Conservation (phyloP, 1,140 invertebrate genomes). For the Drosophila rufa region DNA sequence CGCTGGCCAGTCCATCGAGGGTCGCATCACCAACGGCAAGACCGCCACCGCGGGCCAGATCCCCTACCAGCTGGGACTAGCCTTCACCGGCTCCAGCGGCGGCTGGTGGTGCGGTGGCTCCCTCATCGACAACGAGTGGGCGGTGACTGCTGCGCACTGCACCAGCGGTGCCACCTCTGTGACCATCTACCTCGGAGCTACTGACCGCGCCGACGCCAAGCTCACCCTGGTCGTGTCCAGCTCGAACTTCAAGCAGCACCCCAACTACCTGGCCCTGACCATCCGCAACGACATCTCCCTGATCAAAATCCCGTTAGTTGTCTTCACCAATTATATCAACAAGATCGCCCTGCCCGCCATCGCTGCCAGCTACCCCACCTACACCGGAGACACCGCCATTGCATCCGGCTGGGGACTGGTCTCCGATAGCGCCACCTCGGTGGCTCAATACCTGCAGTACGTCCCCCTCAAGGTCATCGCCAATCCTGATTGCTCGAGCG, state of each 20-base stretch:
- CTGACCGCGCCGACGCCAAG: constrained; percentile 48
- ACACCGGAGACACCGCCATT: constrained; percentile 44
- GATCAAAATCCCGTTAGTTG: constrained; percentile 27
- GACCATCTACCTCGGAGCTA: constrained; percentile 54
- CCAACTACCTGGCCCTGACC: constrained; percentile 33
- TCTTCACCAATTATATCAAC: constrained; percentile 28
- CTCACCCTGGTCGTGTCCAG: constrained; percentile 38
- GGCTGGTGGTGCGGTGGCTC: constrained; percentile 87
- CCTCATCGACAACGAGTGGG: constrained; percentile 86
- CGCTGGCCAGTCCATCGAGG: constrained; percentile 39
- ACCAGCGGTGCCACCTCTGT: constrained; percentile 48
- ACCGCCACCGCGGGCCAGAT: constrained; percentile 83
- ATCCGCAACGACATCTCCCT: constrained; percentile 69
- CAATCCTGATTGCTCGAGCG: neutral
- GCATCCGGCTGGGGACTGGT: constrained; percentile 69
- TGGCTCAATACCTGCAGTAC: constrained; percentile 44
- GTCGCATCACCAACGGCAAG: constrained; percentile 76
- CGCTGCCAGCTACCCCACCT: constrained; percentile 58
- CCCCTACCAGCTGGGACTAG: constrained; percentile 86
- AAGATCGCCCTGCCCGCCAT: constrained; percentile 45
- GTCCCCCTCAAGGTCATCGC: constrained; percentile 9
- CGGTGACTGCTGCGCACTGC: constrained; percentile 88
- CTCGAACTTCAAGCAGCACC: constrained; percentile 48
- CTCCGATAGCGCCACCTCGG: constrained; percentile 36
- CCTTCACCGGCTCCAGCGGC: constrained; percentile 65